Percentiles rank a stretch among this genome's conserved stretches.
These are phyloP conservation scores for Drosophila elegans DNA, from an alignment of 1,140 invertebrate genomes.

Conservation along the genomic window DNA sequence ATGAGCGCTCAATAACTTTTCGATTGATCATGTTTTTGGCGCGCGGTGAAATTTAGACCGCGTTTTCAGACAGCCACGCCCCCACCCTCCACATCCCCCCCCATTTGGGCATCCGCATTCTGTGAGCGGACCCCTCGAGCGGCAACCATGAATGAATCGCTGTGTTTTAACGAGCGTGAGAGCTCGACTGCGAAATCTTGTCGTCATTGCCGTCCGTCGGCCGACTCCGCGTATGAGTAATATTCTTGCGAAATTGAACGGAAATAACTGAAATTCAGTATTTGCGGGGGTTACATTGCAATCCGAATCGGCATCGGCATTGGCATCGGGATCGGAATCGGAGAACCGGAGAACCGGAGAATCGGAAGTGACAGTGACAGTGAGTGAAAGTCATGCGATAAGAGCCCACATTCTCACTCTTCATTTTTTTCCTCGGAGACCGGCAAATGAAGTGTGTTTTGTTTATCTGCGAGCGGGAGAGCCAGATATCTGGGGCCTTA, in stretches of 20 bases:
- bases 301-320: not conserved
- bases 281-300: constrained; percentile 14
- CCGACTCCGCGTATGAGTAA: constrained; percentile 73
- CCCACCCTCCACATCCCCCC: not conserved
- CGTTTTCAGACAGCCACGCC: not conserved
- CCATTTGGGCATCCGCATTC: constrained; percentile 13
- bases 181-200: constrained; percentile 10
- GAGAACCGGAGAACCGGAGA: not conserved
- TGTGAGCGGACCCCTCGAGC: not conserved
- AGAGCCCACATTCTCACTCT: not conserved
- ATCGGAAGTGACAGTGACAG: constrained; percentile 29
- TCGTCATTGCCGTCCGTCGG: constrained; percentile 37
- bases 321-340: not conserved
- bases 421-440: constrained; percentile 2
- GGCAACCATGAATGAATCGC: constrained; percentile 62
- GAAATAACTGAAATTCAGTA: constrained; percentile 73
- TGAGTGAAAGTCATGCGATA: constrained; percentile 48
- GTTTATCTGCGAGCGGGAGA: constrained; percentile 47
- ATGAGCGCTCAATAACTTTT: constrained; percentile 57
- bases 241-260: constrained; percentile 83
- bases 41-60: constrained; percentile 66
- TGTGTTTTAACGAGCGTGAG: constrained; percentile 23
- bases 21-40: constrained; percentile 68
- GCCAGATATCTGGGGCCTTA: not conserved
- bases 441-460: constrained; percentile 39